phyloP scores from a whole-genome alignment of 1,140 invertebrate species.

The Pseudomyrmex flavicornis region DNA sequence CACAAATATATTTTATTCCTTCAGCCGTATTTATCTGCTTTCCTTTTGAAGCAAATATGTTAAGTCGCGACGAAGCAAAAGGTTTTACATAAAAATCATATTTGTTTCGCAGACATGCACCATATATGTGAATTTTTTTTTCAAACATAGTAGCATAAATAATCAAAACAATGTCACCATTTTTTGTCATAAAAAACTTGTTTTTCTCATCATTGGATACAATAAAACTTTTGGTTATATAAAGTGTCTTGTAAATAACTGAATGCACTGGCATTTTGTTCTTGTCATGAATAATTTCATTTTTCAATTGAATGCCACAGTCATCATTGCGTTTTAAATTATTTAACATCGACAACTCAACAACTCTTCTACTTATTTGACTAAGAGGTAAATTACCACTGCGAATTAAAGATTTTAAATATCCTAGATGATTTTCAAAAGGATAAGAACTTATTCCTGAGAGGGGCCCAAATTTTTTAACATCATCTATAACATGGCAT shows the following conservation, averaged over 20 bases:
- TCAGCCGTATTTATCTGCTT: not conserved
- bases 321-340: not conserved
- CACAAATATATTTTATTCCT: slow-evolving; percentile 3
- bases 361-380: slow-evolving; percentile 3
- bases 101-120: not conserved
- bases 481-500: slow-evolving; percentile 14
- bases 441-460: slow-evolving; percentile 16
- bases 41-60: slow-evolving; percentile 26
- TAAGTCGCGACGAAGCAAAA: slow-evolving; percentile 13
- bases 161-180: not conserved
- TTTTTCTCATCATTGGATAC: not conserved
- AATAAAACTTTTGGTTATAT: not conserved
- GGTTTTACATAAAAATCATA: slow-evolving; percentile 8
- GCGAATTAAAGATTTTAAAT: not conserved
- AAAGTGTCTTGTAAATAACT: not conserved
- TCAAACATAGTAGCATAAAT: not conserved
- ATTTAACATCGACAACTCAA: slow-evolving; percentile 4
- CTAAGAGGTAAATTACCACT: slow-evolving; percentile 22
- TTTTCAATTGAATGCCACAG: too few relatives aligned
- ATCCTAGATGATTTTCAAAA: not conserved
- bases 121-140: not conserved
- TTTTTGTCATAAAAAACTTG: not conserved
- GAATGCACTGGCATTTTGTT: not conserved
- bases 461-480: slow-evolving; percentile 11
- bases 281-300: too few relatives aligned